Percentiles rank a stretch among this genome's conserved stretches.
These are phyloP conservation scores for Nasonovia ribisnigri DNA, from an alignment of 2,888 invertebrate species.

Conservation along the genomic window DNA sequence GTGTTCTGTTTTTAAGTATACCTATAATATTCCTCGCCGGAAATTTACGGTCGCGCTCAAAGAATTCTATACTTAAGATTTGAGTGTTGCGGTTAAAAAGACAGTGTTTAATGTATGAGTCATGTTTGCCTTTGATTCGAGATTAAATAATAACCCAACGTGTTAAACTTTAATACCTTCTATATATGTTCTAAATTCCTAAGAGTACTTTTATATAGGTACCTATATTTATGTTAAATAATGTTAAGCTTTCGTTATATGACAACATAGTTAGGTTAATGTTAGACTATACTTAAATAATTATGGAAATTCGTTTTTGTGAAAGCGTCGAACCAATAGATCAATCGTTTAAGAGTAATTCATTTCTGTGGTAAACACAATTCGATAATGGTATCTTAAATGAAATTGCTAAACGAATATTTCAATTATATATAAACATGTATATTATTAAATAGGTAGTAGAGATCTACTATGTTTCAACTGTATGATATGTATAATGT, in stretches of 20 bases:
- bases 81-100: neutral
- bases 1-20: neutral
- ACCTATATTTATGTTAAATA: neutral
- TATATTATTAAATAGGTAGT: neutral
- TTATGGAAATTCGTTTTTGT: constrained; percentile 24
- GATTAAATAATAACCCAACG: neutral
- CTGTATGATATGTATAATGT: neutral
- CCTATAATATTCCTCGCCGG: neutral
- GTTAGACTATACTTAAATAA: neutral
- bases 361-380: neutral
- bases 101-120: neutral
- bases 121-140: neutral
- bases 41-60: neutral
- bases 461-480: neutral
- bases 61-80: neutral
- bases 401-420: constrained; percentile 15
- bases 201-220: neutral
- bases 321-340: constrained; percentile 13
- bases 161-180: neutral
- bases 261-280: neutral
- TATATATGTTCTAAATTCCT: neutral
- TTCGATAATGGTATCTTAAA: neutral
- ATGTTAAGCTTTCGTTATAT: constrained; percentile 12
- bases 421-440: neutral
- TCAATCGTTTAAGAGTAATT: constrained; percentile 26